phyloP scores from a whole-genome alignment of 2,797 vertebrate genomes.

The Avahi laniger region DNA sequence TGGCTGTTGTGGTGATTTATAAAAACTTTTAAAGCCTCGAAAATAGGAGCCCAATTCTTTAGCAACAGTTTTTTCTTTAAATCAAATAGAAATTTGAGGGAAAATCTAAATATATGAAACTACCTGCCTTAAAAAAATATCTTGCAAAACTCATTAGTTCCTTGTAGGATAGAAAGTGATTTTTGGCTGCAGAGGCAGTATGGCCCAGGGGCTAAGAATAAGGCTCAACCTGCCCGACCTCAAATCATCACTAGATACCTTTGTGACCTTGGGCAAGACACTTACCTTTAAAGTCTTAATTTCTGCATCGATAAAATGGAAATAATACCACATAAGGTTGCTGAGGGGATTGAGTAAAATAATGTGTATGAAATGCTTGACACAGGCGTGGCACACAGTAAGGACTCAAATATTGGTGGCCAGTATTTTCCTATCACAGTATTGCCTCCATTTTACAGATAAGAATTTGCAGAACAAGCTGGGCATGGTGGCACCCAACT shows the following conservation, averaged over 20 bases:
- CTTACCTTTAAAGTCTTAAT: background rate
- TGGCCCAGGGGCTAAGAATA: background rate
- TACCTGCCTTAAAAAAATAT: background rate
- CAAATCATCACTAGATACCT: background rate
- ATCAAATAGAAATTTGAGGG: conserved; percentile 17
- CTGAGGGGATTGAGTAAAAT: background rate
- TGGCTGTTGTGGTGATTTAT: background rate
- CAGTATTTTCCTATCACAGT: background rate
- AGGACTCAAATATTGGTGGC: background rate
- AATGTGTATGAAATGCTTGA: background rate
- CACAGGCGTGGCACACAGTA: background rate
- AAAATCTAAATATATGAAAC: background rate
- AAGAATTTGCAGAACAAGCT: background rate
- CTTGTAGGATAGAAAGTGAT: background rate
- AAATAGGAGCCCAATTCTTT: background rate
- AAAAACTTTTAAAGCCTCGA: background rate
- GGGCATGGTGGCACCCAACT: background rate
- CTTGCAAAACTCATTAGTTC: background rate
- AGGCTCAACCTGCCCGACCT: background rate
- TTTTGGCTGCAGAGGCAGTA: background rate
- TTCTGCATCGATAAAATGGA: background rate
- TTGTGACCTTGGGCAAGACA: background rate
- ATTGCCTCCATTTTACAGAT: background rate
- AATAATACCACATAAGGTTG: background rate
- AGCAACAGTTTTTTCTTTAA: background rate